Percentiles rank a stretch among this genome's conserved stretches.
Conservation (phyloP, 1,140 invertebrate genomes). For the Centruroides vittatus region DNA sequence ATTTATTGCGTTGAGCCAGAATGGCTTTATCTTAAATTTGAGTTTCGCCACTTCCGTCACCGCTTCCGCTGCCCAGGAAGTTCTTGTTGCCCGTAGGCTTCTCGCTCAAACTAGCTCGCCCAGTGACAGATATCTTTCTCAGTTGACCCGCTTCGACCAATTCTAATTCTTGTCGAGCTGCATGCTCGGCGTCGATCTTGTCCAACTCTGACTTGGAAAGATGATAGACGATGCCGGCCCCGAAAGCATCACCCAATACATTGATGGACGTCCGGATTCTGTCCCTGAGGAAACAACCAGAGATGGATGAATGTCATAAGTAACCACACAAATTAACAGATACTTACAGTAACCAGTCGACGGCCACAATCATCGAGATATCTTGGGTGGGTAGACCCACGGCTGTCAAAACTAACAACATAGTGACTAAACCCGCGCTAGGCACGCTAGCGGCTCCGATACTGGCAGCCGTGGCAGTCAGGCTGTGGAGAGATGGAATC, state of each 20-base stretch:
- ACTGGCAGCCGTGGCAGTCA: conserved; percentile 46
- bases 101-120: no score
- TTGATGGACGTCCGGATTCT: conserved; percentile 94
- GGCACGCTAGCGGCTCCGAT: conserved; percentile 50
- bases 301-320: no score
- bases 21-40: no score
- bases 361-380: conserved; percentile 41
- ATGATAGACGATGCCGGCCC: conserved; percentile 82
- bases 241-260: conserved; percentile 87
- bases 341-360: conserved; percentile 40
- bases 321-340: conserved; percentile 1
- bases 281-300: conserved; percentile 45
- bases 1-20: no score
- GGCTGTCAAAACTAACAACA: conserved; percentile 34
- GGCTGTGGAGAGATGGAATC: conserved; percentile 23
- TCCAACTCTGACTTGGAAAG: conserved; percentile 67
- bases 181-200: conserved; percentile 25
- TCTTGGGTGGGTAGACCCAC: conserved; percentile 42
- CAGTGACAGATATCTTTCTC: no score
- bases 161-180: no score
- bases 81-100: no score
- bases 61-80: no score
- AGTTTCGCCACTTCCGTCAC: no score
- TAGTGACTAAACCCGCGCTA: conserved; percentile 42
- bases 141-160: no score